phyloP scores from a whole-genome alignment of 2,113 vertebrate species.

The Gadus macrocephalus region DNA sequence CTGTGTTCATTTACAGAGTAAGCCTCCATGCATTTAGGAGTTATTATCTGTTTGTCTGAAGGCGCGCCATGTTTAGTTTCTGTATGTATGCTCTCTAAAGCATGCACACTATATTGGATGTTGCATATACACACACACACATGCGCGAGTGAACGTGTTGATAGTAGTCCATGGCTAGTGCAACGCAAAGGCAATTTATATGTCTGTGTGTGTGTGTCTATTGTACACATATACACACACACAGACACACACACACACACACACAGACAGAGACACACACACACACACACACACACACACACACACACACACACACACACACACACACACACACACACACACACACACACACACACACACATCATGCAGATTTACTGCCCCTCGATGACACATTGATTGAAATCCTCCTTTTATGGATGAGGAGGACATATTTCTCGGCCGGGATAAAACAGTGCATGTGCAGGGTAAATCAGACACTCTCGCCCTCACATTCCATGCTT shows the following conservation, averaged over 20 bases:
- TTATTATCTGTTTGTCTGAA: conserved; percentile 17
- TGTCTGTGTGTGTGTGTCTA: not conserved
- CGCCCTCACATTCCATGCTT: not conserved
- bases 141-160: too few species aligned
- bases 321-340: too few species aligned
- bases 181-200: not conserved
- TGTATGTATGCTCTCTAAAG: not conserved
- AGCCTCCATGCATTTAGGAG: conserved; percentile 11
- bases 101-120: too few species aligned
- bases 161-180: too few species aligned
- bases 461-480: conserved; percentile 23
- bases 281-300: too few species aligned
- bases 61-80: not conserved
- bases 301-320: not conserved
- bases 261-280: too few species aligned
- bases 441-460: conserved; percentile 11
- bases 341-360: not conserved
- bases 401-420: conserved; percentile 34
- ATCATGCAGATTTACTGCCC: conserved; percentile 32
- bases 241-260: too few species aligned
- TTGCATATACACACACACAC: too few species aligned
- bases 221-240: too few species aligned
- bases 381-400: conserved; percentile 30
- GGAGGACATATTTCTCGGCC: conserved; percentile 21
- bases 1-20: conserved; percentile 44